Evolutionary conservation across 1,140 invertebrate genomes (phyloP).

Genomic region (Paraescarpia echinospica): DNA sequence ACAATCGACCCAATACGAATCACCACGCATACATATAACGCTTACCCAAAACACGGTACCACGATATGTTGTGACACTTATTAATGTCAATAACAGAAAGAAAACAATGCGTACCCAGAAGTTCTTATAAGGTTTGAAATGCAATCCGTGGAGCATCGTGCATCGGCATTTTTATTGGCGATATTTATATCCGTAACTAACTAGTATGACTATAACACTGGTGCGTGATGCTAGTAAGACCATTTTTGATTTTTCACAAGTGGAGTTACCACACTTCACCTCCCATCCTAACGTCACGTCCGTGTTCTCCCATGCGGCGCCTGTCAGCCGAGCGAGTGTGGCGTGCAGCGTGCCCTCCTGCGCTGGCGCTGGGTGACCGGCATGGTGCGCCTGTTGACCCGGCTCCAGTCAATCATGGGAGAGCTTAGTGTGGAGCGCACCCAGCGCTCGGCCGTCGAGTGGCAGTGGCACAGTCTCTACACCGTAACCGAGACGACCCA

Average conservation of each 20-base stretch:
- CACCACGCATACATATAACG: not conserved
- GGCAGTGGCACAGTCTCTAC: conserved; percentile 45
- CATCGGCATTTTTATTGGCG: too few species aligned
- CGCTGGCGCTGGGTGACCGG: not conserved
- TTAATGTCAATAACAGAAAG: too few species aligned
- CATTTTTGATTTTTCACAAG: not conserved
- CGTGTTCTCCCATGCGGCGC: not conserved
- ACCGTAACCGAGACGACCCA: conserved; percentile 33
- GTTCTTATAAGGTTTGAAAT: too few species aligned
- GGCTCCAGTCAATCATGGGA: not conserved
- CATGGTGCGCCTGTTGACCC: not conserved
- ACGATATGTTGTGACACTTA: too few species aligned
- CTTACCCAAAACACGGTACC: not conserved
- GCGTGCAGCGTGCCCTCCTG: too few species aligned
- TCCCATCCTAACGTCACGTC: not conserved
- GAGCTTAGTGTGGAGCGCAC: conserved; percentile 36
- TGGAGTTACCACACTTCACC: not conserved
- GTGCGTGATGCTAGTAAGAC: too few species aligned
- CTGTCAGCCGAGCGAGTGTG: not conserved
- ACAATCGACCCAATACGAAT: not conserved
- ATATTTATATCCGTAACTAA: too few species aligned
- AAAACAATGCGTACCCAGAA: too few species aligned
- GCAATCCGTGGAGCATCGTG: too few species aligned
- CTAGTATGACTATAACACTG: too few species aligned
- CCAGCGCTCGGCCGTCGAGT: conserved; percentile 40